phyloP scores from a whole-genome alignment of 2,888 invertebrate species.

The Drosophila maculinotata region DNA sequence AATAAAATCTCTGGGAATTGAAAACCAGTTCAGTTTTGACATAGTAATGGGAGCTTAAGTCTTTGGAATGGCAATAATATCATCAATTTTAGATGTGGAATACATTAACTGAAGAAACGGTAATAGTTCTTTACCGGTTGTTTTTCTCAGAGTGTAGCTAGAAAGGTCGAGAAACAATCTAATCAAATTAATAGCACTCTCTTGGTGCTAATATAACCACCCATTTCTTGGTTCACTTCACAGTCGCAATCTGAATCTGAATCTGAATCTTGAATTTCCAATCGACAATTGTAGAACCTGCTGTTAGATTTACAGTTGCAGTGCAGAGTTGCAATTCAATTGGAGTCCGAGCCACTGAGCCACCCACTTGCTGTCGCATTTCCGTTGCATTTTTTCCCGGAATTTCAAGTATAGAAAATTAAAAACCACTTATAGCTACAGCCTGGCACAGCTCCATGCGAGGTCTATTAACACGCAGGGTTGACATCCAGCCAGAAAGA shows the following conservation, averaged over 20 bases:
- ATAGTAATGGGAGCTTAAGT: too few relatives aligned
- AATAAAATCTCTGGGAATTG: too few relatives aligned
- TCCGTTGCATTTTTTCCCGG: constrained; percentile 67
- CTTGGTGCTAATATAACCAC: not conserved
- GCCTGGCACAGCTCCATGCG: constrained; percentile 22
- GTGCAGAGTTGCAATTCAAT: not conserved
- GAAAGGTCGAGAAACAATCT: not conserved
- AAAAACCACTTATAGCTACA: constrained; percentile 65
- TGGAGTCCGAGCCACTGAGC: constrained; percentile 31
- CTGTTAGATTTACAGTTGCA: not conserved
- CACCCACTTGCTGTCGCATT: constrained; percentile 75
- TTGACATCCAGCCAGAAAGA: constrained; percentile 41
- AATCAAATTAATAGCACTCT: too few relatives aligned
- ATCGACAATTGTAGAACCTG: not conserved
- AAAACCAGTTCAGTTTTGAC: too few relatives aligned
- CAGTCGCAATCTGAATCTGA: not conserved
- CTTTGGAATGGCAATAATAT: too few relatives aligned
- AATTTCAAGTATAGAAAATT: constrained; percentile 72
- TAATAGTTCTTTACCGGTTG: too few relatives aligned
- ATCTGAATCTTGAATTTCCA: not conserved
- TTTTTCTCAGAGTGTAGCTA: too few relatives aligned
- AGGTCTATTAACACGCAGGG: constrained; percentile 56
- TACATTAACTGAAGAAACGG: too few relatives aligned
- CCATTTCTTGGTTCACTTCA: not conserved
- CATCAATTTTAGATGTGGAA: too few relatives aligned